Base-by-base conservation (phyloP, 2,113 vertebrate species). In the Seriola rivoliana region DNA sequence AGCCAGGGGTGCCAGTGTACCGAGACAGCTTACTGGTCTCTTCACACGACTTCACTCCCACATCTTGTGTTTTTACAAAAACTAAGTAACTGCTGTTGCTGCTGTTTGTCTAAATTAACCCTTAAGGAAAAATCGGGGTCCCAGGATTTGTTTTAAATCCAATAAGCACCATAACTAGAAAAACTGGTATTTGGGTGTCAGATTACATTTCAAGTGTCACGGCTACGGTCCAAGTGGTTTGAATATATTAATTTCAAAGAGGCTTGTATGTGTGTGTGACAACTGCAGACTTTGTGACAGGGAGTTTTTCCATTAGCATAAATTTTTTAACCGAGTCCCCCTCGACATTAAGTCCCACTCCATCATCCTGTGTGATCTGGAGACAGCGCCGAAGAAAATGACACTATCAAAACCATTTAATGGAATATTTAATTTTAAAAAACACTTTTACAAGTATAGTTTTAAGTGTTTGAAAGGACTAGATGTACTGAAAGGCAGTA, bases 301-400 rank as follows among this genome's bases (percentile, higher is more conserved):
- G 3, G 0, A 38, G 13, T 40, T 50, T 32, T 42, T 1, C 44
- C 79, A 82, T 82, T 82, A 78, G 59, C 80, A 75, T 82, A 40
- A 1, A 82, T 78, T 23, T 86, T 85, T 64, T 69, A 82, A 60
- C 0, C 0, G 3, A 59, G 19, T 23, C 48, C 32, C 11, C 65
- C 50, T 76, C 12, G 7, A 58, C 29, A 13, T 21, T 11, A 55
- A 57, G 25, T 32, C 55, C 46, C 44, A 17, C 75, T 54, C 64
- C 34, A 29, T 80, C 58, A 54, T 46, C 60, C 58, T 4, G 25
- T 57, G 36, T 55, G 46, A 79, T 29, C 32, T 12, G 7, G 55
- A 36, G 36, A 69, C 23, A 23, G 48, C 34, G 14, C 32, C 5
- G n/a, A 21, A 13, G 32, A 50, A 66, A 71, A 42, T n/a, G 42